Conservation (phyloP, 64 coral and sea anemone genomes). For the Trachythela sp. region DNA sequence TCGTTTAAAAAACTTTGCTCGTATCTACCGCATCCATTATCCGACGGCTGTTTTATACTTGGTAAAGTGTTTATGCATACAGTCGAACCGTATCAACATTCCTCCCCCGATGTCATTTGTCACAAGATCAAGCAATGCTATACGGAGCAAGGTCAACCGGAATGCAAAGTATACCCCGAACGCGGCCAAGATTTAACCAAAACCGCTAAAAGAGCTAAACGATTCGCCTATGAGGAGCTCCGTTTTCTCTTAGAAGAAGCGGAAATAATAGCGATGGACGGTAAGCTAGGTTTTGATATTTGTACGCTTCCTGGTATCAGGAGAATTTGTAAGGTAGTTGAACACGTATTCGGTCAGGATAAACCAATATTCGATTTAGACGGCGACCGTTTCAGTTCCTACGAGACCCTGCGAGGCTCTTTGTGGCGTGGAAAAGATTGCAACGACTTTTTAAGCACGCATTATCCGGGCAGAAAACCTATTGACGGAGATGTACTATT, state of each 20-base stretch:
- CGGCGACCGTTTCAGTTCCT: slow-evolving; percentile 58
- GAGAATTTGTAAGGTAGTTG: slow-evolving; percentile 50
- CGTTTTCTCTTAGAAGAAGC: not conserved
- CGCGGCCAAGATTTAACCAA: slow-evolving; percentile 22
- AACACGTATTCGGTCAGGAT: slow-evolving; percentile 59
- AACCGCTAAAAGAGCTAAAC: not conserved
- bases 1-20: slow-evolving; percentile 60
- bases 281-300: slow-evolving; percentile 39
- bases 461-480: slow-evolving; percentile 69
- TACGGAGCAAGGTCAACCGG: slow-evolving; percentile 61
- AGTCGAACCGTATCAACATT: slow-evolving; percentile 42
- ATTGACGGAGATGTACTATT: slow-evolving; percentile 47
- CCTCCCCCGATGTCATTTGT: slow-evolving; percentile 81
- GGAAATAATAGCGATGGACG: not conserved
- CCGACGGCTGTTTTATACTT: slow-evolving; percentile 54
- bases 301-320: slow-evolving; percentile 63
- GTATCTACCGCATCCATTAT: slow-evolving; percentile 40
- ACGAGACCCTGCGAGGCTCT: slow-evolving; percentile 47
- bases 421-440: slow-evolving; percentile 87
- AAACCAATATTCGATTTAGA: slow-evolving; percentile 70
- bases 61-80: slow-evolving; percentile 66
- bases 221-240: not conserved
- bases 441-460: slow-evolving; percentile 41
- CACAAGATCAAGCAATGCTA: slow-evolving; percentile 67
- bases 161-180: slow-evolving; percentile 69